Conservation (phyloP, 2,113 vertebrate species). For the Rafetus swinhoei region DNA sequence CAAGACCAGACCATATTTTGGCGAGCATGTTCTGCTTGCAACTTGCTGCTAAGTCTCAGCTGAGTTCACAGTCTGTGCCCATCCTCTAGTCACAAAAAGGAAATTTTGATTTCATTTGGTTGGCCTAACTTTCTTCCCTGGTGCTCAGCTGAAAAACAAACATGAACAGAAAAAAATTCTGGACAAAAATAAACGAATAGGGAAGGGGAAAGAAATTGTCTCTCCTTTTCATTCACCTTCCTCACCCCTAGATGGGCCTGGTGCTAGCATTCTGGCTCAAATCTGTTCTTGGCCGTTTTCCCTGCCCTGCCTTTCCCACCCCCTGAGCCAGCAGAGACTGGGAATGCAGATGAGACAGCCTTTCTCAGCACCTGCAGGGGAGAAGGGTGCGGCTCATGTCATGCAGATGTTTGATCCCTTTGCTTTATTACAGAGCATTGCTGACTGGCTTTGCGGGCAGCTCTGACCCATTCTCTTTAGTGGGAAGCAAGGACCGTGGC, state of each 20-base stretch:
- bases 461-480: neutral
- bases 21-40: neutral
- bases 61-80: neutral
- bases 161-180: neutral
- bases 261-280: neutral
- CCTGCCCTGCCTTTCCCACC: neutral
- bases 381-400: conserved; percentile 12
- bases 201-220: neutral
- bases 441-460: neutral
- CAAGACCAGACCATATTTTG: neutral
- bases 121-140: neutral
- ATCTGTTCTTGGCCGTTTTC: neutral
- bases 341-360: neutral
- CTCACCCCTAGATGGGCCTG: neutral
- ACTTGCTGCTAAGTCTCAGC: neutral
- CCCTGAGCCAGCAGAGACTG: neutral
- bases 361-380: neutral
- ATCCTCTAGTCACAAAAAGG: neutral
- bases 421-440: neutral
- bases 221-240: neutral
- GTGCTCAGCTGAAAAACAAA: neutral
- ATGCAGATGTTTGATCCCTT: conserved; percentile 7
- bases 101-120: neutral
- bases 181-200: neutral
- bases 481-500: neutral